A percentile compares a stretch with the other conserved stretches of the same genome.
These are phyloP conservation scores for Eira barbara DNA, from an alignment of 2,113 vertebrate genomes.

Conservation along the genomic window DNA sequence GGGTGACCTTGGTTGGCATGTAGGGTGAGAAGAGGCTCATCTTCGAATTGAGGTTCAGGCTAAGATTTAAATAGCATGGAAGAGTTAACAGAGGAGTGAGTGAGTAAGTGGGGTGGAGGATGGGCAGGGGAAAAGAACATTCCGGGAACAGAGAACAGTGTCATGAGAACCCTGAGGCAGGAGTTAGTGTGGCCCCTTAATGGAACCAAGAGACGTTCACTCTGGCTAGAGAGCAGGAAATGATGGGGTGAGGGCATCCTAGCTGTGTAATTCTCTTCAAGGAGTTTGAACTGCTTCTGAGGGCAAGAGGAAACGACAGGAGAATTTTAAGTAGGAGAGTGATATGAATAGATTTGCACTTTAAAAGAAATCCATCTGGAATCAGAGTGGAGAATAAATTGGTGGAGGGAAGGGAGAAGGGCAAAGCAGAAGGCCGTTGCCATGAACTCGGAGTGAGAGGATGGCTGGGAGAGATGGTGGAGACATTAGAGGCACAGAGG, in stretches of 20 bases:
- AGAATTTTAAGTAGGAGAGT: conserved; percentile 73
- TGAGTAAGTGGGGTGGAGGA: not conserved
- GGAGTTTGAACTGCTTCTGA: conserved; percentile 49
- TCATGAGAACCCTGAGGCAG: not conserved
- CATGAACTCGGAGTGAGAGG: not conserved
- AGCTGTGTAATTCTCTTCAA: not conserved
- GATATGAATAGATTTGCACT: conserved; percentile 75
- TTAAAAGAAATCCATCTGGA: conserved; percentile 72
- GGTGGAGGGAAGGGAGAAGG: conserved; percentile 7
- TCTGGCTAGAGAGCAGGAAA: not conserved
- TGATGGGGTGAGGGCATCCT: not conserved
- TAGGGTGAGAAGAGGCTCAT: not conserved
- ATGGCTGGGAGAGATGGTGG: not conserved
- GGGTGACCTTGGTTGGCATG: not conserved
- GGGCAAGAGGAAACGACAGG: conserved; percentile 48
- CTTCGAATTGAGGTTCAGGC: not conserved
- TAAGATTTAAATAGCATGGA: not conserved
- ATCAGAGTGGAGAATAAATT: conserved; percentile 32
- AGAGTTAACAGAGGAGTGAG: not conserved
- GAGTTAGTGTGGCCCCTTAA: not conserved
- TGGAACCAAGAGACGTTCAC: not conserved
- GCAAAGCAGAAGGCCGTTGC: not conserved
- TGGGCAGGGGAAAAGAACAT: not conserved
- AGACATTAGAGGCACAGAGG: not conserved
- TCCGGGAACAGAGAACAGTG: not conserved